Conservation (phyloP, 2,113 vertebrate species). For the Baryphthengus martii region DNA sequence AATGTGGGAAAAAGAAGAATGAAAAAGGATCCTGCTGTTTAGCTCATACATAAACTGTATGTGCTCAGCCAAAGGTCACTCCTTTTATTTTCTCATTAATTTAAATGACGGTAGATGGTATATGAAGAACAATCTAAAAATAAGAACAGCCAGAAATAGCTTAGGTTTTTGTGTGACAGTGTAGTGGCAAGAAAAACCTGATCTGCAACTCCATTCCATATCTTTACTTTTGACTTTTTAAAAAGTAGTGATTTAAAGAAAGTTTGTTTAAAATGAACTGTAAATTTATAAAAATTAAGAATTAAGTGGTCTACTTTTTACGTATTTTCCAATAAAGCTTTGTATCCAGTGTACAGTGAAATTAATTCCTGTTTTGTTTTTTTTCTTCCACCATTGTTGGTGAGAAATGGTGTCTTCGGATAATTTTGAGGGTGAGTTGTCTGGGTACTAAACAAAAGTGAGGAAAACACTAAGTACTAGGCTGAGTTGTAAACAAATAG, state of each 20-base stretch:
- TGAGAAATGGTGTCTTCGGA: not conserved
- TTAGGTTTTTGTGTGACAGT: not conserved
- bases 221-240: not conserved
- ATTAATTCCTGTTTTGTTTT: not conserved
- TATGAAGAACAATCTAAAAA: conserved; percentile 56
- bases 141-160: conserved; percentile 33
- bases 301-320: not conserved
- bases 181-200: not conserved
- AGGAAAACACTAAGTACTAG: not conserved
- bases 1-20: conserved; percentile 43
- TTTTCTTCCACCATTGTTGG: not conserved
- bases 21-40: conserved; percentile 35
- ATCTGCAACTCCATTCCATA: not conserved
- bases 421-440: not conserved
- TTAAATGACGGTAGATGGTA: not conserved
- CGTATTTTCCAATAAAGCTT: not conserved
- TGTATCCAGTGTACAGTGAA: not conserved
- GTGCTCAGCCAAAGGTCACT: conserved; percentile 65
- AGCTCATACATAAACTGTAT: conserved; percentile 49
- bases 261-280: not conserved
- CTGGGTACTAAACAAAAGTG: not conserved
- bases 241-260: conserved; percentile 1
- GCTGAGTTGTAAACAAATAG: not conserved
- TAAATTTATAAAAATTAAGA: not conserved
- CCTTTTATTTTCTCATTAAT: conserved; percentile 62